A percentile compares a stretch with the other conserved stretches of the same genome.
phyloP scores from a whole-genome alignment of 2,797 vertebrate genomes.

The Micrastur ruficollis region DNA sequence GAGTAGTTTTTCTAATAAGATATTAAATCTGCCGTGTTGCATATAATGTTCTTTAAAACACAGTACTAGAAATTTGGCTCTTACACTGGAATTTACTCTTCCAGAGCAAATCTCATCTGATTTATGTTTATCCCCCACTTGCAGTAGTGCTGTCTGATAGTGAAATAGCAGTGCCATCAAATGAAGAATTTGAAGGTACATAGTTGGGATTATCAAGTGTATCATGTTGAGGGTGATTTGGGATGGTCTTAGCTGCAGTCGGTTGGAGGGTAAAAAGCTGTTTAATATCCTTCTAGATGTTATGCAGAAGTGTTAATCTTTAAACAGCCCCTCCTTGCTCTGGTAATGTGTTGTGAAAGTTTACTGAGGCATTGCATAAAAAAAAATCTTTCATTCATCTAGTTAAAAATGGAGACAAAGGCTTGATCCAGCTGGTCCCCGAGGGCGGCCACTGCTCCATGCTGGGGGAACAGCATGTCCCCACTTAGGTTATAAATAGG shows the following conservation, averaged over 20 bases:
- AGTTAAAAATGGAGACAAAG: neutral
- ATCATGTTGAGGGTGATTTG: neutral
- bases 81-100: neutral
- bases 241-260: neutral
- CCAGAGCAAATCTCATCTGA: neutral
- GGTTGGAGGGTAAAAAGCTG: neutral
- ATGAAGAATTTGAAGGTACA: neutral
- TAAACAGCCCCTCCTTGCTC: neutral
- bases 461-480: fast-evolving
- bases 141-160: neutral
- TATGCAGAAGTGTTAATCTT: neutral
- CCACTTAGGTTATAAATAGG: neutral
- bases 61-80: neutral
- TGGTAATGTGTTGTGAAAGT: neutral
- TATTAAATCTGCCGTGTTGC: neutral
- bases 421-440: neutral
- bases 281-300: neutral
- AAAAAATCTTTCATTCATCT: neutral
- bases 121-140: neutral
- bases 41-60: neutral
- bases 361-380: neutral
- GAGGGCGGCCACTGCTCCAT: fast-evolving
- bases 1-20: neutral
- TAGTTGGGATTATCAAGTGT: neutral
- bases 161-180: neutral